Base-by-base conservation (phyloP, 2,888 invertebrate species). In the Acanthopleura granulata region DNA sequence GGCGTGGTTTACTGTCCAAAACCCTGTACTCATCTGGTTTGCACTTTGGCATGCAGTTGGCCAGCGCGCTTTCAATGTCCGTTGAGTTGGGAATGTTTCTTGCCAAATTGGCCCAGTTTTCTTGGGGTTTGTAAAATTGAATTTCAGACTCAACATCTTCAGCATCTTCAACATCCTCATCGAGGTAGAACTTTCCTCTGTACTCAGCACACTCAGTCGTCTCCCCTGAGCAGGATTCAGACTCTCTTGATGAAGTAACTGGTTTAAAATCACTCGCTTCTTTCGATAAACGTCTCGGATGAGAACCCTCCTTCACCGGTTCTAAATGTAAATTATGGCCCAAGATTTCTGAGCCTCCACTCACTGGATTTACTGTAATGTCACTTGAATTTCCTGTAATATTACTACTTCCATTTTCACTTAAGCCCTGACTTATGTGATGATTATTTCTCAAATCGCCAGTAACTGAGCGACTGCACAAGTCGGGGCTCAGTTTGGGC, bases 21-120 rank as follows among this genome's bases (percentile, higher is more conserved):
- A 40, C 40, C 18, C 75, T 75, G 62, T 75, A 77, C 14, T 75
- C 72, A 40, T 16, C 49, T 40, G 29, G 50, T 30, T 72, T 62
- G 30, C n/a, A 22, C n/a, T 22, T 72, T 18, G 40, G 30, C 40
- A 25, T 40, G 18, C 62, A 22, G 62, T 75, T 72, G 22, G 29
- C 51, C 14, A 75, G n/a, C 11, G 72, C 66, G 25, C 29, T 66
- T 27, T 66, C 66, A 66, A 27, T 27, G 25, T 27, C 25, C 3
- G 22, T 22, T 6, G 66, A 27, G 57, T 57, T 57, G 6, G 66
- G 66, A 22, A 66, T 27, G 66, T 66, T 66, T 66, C 22, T 22
- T 1, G 66, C 66, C 27, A 66, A 27, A 27, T 66, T 18, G 1
- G 66, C 66, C 66, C 66, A 66, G 29, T 66, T 66, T 27, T 27